Evolutionary conservation across 1,140 invertebrate species (phyloP).

Genomic region (Caenorhabditis briggsae): DNA sequence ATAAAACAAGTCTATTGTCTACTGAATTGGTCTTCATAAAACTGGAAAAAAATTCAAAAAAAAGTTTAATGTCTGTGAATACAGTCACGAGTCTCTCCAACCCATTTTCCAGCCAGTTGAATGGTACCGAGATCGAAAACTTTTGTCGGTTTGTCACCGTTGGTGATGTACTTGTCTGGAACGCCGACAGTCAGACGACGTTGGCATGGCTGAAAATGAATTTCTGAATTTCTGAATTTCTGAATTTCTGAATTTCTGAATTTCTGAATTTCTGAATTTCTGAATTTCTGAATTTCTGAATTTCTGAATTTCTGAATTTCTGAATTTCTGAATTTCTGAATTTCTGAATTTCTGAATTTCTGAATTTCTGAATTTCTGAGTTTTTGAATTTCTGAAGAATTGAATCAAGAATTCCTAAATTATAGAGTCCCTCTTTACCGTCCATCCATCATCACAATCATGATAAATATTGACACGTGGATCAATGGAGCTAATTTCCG

Average conservation of each 20-base stretch:
- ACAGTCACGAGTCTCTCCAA: conserved; percentile 72
- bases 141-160: conserved; percentile 69
- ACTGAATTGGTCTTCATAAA: too few species aligned
- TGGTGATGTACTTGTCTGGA: conserved; percentile 72
- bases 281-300: background rate
- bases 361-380: background rate
- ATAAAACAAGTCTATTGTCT: too few species aligned
- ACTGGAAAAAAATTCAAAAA: background rate
- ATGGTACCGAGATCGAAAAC: conserved; percentile 72
- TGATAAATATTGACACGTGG: conserved; percentile 74
- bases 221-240: background rate
- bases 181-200: conserved; percentile 72
- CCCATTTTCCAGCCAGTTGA: conserved; percentile 72
- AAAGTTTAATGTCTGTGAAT: conserved; percentile 48
- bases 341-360: conserved; percentile 8
- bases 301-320: background rate
- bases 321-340: background rate
- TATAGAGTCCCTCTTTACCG: conserved; percentile 50
- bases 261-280: too few species aligned
- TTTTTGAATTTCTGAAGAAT: too few species aligned
- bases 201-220: conserved; percentile 65
- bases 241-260: too few species aligned
- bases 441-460: conserved; percentile 71
- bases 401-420: too few species aligned
- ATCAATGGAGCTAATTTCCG: conserved; percentile 71